Base-by-base conservation (phyloP, 2,888 invertebrate genomes). In the Bellardia pandia region DNA sequence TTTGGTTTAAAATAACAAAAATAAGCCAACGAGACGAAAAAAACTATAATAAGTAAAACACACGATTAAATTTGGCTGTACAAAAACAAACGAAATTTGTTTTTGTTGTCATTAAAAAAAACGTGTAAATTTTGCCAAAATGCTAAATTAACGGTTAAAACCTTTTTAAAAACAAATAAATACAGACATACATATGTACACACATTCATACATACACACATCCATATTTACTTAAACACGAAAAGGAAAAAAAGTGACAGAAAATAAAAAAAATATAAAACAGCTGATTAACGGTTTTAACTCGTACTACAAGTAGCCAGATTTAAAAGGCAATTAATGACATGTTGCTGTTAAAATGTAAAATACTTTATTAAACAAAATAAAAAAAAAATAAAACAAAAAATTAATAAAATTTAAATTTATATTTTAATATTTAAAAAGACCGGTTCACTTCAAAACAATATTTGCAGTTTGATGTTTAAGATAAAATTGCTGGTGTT, bases 311-410 rank as follows among this genome's bases (percentile, higher is more conserved):
- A 72, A 84, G 83, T 84, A 84, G 84, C 56, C 76, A 51, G 66
- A 72, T 72, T 66, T 68, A 80, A 69, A 68, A 84, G 62, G 80
- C 83, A 86, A 86, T 86, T 86, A 86, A 84, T 77, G 86, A 84
- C 84, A 84, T 84, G 84, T 86, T 80, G 74, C 42, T 79, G 83
- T 86, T 81, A 45, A 77, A 77, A 74, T 16, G n/a, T 30, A 58
- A 72, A 66, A 66, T 30, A 16, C n/a, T 42, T 3, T 45, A 37
- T 30, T 0, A 48, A n/a, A 62, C 4, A 30, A 1, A 11, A 45
- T 60, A 9, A 62, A 16, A 16, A 1, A 30, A 56, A 33, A 8
- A 16, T 16, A 16, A 2, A 66, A 81, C 2, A n/a, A 37, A 64
- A 45, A 58, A 74, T 11, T 0, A 13, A 33, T 9, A 68, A 42